Base-by-base conservation (phyloP, 1,140 invertebrate genomes). In the Drosophila eugracilis region DNA sequence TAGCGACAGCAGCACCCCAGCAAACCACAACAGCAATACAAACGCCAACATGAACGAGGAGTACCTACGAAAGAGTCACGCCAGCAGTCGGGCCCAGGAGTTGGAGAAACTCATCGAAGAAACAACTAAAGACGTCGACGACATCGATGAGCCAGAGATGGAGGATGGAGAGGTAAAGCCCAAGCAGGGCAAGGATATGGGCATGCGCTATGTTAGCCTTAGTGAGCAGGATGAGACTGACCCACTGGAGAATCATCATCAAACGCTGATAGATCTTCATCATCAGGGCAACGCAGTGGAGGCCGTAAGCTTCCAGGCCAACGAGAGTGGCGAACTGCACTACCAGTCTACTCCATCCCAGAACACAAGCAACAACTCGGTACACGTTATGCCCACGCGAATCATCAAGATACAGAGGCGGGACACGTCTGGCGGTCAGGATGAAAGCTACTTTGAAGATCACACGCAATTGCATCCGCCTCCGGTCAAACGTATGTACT, bases 61-160 rank as follows among this genome's bases (percentile, higher is more conserved):
- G 44, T 91, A 81, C 34, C 57, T 69, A 9, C 73, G 81, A 5
- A 89, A 86, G 37, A 39, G 73, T 10, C 78, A 81, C 9, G 53
- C 76, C 15, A 76, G 71, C 34, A 89, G 76, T 14, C 69, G 90
- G 15, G 76, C 86, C 1, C 79, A 79, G 17, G 90, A 90, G 42
- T 48, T 91, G 28, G 90, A 91, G 32, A 91, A 91, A 48, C 65
- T 91, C 0, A 91, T 91, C n/a, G 90, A 91, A 39, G 90, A 91
- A 47, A 91, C 90, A 54, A 91, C 90, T 73, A 91, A 91, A 88
- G 90, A 91, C 71, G 88, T 91, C 28, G 90, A 91, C 5, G 90
- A 91, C 45, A 85, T 85, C 10, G 90, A 91, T 5, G 81, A 85
- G 14, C 62, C 67, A 3, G 81, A 85, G n/a, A 21, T 58, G 7